Conservation (phyloP, 2,797 vertebrate genomes). For the Florisuga fusca region DNA sequence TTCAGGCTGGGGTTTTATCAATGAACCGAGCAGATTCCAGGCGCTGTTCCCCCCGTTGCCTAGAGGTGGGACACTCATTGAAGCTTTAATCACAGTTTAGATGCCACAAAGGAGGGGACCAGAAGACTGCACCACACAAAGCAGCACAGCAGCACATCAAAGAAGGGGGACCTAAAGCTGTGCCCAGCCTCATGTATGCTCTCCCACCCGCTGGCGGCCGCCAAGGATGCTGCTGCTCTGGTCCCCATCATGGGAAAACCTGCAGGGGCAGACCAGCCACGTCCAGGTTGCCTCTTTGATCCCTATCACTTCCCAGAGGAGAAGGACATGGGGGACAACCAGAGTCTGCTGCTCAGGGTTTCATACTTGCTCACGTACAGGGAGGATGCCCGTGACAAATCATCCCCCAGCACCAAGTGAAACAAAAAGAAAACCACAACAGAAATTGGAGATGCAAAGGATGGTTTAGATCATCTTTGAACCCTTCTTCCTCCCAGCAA, state of each 20-base stretch:
- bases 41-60: slow-evolving; percentile 78
- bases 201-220: background rate
- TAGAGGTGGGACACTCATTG: slow-evolving; percentile 69
- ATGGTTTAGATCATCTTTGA: background rate
- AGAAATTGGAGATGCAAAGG: background rate
- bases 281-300: background rate
- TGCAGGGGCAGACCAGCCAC: fast-evolving
- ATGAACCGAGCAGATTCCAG: slow-evolving; percentile 81
- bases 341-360: background rate
- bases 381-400: background rate
- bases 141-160: slow-evolving; percentile 43
- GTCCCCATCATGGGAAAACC: background rate
- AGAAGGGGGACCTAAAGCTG: background rate
- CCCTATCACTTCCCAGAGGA: background rate
- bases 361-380: background rate
- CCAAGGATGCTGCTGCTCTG: background rate
- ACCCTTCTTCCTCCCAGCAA: background rate
- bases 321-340: background rate
- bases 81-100: slow-evolving; percentile 66
- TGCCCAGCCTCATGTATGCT: background rate
- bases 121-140: background rate
- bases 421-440: background rate
- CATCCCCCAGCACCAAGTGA: background rate
- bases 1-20: slow-evolving; percentile 76
- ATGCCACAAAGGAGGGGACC: slow-evolving; percentile 50